A percentile compares a stretch with the other conserved stretches of the same genome.
phyloP scores from a whole-genome alignment of 1,140 invertebrate species.

The Zeugodacus cucurbitae region DNA sequence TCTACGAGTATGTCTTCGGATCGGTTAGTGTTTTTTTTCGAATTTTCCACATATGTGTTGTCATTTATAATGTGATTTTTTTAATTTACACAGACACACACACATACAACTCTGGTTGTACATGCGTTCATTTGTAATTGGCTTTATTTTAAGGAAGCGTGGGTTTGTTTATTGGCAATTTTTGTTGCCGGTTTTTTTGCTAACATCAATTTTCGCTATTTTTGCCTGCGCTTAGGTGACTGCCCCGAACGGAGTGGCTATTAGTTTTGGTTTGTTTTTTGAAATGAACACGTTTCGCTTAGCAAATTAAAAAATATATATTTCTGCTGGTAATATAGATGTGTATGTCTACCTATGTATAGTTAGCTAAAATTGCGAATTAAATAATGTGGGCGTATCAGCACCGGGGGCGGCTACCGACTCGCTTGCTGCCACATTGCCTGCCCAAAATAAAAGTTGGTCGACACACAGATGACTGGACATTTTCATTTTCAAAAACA shows the following conservation, averaged over 20 bases:
- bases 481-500: background rate
- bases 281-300: background rate
- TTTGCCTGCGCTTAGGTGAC: background rate
- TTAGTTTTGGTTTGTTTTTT: background rate
- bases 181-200: background rate
- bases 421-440: background rate
- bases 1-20: background rate
- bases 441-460: background rate
- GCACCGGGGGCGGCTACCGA: background rate
- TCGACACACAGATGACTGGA: background rate
- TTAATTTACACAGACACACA: background rate
- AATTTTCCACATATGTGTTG: background rate
- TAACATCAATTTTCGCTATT: background rate
- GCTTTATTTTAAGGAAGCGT: constrained; percentile 18
- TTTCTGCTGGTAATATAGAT: background rate
- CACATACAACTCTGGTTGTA: background rate
- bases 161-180: constrained; percentile 12
- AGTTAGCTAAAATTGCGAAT: background rate
- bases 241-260: background rate
- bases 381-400: constrained; percentile 2
- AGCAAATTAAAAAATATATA: background rate
- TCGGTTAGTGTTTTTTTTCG: background rate
- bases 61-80: background rate
- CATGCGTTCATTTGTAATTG: background rate
- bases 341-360: background rate